Conservation (phyloP, 2,888 invertebrate species). For the Lissocephala sabroskyi region DNA sequence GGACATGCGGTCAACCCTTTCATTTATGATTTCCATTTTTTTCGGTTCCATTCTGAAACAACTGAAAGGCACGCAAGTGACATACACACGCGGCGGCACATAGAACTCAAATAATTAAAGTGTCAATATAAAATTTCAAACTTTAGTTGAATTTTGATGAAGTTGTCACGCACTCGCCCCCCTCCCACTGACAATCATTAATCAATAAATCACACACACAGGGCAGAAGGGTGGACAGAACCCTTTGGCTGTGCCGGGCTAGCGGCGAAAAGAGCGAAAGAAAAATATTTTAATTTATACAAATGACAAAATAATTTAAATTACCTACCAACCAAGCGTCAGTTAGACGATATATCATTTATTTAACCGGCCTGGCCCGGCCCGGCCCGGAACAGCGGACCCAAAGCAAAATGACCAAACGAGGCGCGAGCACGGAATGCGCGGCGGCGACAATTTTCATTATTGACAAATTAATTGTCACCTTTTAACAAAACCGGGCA, state of each 20-base stretch:
- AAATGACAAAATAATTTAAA: slow-evolving; percentile 66
- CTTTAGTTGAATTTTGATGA: slow-evolving; percentile 19
- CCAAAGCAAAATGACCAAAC: slow-evolving; percentile 31
- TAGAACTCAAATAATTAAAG: background rate
- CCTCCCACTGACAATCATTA: slow-evolving; percentile 40
- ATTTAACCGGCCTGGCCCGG: slow-evolving; percentile 19
- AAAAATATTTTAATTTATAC: slow-evolving; percentile 57
- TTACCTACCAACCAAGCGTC: slow-evolving; percentile 32
- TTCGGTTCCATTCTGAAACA: too few species aligned
- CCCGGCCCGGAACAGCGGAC: slow-evolving; percentile 24
- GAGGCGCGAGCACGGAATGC: slow-evolving; percentile 32
- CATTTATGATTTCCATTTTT: too few species aligned
- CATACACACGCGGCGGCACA: too few species aligned
- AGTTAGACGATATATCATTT: slow-evolving; percentile 51
- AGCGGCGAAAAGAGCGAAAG: slow-evolving; percentile 20
- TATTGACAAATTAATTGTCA: slow-evolving; percentile 72
- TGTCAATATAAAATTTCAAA: background rate
- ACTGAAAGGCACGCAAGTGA: too few species aligned
- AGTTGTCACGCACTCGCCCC: slow-evolving; percentile 25
- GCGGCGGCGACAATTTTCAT: slow-evolving; percentile 43
- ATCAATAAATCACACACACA: slow-evolving; percentile 36
- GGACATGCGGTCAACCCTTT: too few species aligned
- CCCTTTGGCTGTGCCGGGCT: slow-evolving; percentile 27
- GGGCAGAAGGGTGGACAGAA: slow-evolving; percentile 6
- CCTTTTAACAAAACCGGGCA: slow-evolving; percentile 65